Evolutionary conservation across 2,797 vertebrate species (phyloP).

Genomic region (Poecilia wingei): DNA sequence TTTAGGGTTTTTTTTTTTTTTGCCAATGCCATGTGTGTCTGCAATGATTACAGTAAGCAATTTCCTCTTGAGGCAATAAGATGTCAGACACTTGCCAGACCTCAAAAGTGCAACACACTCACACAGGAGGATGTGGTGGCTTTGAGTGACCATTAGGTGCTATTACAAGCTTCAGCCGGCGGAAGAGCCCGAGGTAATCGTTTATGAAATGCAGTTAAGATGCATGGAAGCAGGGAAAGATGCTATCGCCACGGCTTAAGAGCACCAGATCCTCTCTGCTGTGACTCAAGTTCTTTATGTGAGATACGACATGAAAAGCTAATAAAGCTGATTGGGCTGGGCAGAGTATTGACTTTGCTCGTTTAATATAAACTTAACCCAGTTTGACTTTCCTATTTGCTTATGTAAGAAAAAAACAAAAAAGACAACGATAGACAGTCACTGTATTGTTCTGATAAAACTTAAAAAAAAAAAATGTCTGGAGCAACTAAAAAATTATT

Average conservation of each 20-base stretch:
- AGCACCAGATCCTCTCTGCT: constrained; percentile 48
- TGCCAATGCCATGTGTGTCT: not conserved
- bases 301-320: constrained; percentile 37
- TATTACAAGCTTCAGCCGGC: constrained; percentile 51
- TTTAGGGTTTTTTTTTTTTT: not conserved
- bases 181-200: constrained; percentile 53
- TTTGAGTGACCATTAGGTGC: constrained; percentile 62
- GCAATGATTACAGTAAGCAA: constrained; percentile 32
- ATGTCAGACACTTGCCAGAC: constrained; percentile 63
- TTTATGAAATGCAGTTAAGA: constrained; percentile 68
- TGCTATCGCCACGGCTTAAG: constrained; percentile 60
- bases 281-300: constrained; percentile 34
- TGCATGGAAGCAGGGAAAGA: constrained; percentile 60
- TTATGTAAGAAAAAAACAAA: not conserved
- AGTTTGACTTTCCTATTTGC: constrained; percentile 10
- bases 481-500: too few species aligned
- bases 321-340: constrained; percentile 6
- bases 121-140: constrained; percentile 41
- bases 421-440: not conserved
- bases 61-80: constrained; percentile 19
- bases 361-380: constrained; percentile 13
- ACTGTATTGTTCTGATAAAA: not conserved
- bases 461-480: not conserved
- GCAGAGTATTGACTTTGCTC: not conserved
- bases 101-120: constrained; percentile 34